Percentiles rank a stretch among this genome's conserved stretches.
phyloP scores from a whole-genome alignment of 1,140 invertebrate species.

The Stegodyphus mimosarum region DNA sequence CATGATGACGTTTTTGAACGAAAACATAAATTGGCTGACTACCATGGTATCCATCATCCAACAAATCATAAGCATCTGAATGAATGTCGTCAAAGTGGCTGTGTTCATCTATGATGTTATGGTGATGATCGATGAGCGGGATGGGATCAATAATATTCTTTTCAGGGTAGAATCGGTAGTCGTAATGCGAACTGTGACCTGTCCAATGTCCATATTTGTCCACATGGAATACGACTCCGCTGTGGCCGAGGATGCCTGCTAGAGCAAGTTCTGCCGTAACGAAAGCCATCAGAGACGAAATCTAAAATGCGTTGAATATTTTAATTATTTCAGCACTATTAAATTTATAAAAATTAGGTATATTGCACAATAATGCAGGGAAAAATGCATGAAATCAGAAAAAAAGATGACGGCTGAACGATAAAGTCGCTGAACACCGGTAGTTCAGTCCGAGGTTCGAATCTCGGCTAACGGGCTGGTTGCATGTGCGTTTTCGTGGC shows the following conservation, averaged over 20 bases:
- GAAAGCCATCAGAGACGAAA: too few species aligned
- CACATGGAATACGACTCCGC: slow-evolving; percentile 29
- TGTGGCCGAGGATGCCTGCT: slow-evolving; percentile 27
- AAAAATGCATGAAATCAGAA: too few species aligned
- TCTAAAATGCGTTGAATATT: too few species aligned
- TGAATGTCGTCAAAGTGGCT: slow-evolving; percentile 4
- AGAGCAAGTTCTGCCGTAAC: background rate
- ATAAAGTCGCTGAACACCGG: too few species aligned
- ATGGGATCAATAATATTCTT: slow-evolving; percentile 24
- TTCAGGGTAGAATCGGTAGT: slow-evolving; percentile 47
- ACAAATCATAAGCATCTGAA: background rate
- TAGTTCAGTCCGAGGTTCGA: too few species aligned
- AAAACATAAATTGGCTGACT: slow-evolving; percentile 1
- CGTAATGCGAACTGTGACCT: slow-evolving; percentile 42
- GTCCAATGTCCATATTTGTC: slow-evolving; percentile 40
- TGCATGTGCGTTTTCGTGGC: too few species aligned
- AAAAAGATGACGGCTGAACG: too few species aligned
- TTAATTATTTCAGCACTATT: too few species aligned
- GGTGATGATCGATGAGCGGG: slow-evolving; percentile 13
- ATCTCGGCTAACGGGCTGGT: too few species aligned
- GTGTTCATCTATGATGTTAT: background rate
- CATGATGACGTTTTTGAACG: background rate
- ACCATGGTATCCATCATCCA: slow-evolving; percentile 15
- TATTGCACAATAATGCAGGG: too few species aligned
- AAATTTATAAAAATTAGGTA: too few species aligned